phyloP scores from a whole-genome alignment of 2,797 vertebrate species.

The Brachyrhaphis roseni region DNA sequence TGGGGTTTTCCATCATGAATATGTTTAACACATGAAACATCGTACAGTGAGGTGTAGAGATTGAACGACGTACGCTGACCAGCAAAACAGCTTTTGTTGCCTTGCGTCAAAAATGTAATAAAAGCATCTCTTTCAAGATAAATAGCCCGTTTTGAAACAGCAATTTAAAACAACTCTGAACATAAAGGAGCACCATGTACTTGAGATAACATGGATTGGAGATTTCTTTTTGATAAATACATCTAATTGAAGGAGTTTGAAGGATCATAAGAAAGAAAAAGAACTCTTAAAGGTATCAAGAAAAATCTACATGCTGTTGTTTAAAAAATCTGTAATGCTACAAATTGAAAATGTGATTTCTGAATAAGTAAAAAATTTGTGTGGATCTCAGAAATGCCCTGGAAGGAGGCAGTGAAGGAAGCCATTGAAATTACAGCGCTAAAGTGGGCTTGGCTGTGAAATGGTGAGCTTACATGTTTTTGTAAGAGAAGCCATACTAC shows the following conservation, averaged over 20 bases:
- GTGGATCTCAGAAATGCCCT: neutral
- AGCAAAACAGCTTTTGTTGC: conserved; percentile 36
- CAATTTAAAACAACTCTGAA: conserved; percentile 14
- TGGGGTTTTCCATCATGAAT: conserved; percentile 76
- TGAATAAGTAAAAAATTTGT: no score
- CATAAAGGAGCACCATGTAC: neutral
- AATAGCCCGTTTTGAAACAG: conserved; percentile 10
- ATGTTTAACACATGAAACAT: conserved; percentile 76
- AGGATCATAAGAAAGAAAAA: neutral
- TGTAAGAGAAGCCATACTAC: neutral
- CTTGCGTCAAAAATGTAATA: conserved; percentile 21
- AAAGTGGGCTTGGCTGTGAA: neutral
- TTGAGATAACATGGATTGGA: neutral
- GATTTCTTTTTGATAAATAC: neutral
- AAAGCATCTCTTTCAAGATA: conserved; percentile 8
- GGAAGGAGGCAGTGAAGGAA: neutral
- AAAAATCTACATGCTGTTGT: neutral
- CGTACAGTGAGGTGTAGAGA: conserved; percentile 29
- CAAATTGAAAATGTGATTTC: neutral
- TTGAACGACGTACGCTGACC: conserved; percentile 39
- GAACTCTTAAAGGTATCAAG: neutral
- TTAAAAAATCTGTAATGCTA: no score
- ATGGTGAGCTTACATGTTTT: neutral
- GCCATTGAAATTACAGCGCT: neutral
- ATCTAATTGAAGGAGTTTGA: neutral